Base-by-base conservation (phyloP, 2,888 invertebrate genomes). In the Ormyrus thymus region DNA sequence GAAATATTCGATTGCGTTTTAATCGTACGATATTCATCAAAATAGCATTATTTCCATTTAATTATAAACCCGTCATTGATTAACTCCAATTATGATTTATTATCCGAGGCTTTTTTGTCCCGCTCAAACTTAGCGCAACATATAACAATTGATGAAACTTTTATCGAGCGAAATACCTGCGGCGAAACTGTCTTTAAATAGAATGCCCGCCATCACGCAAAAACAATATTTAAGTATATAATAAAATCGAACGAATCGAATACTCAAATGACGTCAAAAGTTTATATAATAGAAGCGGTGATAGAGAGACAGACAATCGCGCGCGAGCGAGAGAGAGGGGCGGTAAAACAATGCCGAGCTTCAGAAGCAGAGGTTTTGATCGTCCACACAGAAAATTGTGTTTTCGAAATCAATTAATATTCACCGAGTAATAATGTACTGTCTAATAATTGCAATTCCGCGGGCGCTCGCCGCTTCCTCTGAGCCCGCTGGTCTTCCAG, bases 381-480 rank as follows among this genome's bases (percentile, higher is more conserved):
- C 89, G 86, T 83, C 88, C 86, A 84, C 82, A 87, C 87, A 87
- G 89, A 89, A 89, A 90, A 89, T 90, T 89, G 86, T 87, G 86
- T 88, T 89, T 88, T 87, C 85, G 83, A 87, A 87, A 88, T 88
- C 86, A 89, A 89, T 89, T 89, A 87, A 87, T 88, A 88, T 88
- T 85, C 85, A 85, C 82, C 85, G 86, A 86, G 85, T 88, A 86
- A 89, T 88, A 88, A 89, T 89, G 85, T 84, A 86, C 84, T 83
- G 84, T 87, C 85, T 87, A 89, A 89, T 89, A 86, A 89, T 86
- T 83, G 84, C 80, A 80, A 83, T 73, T 55, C 70, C 76, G 55
- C 58, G 51, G 56, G 70, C 53, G 9, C 55, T 56, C 15, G 58
- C 53, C 77, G 56, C 56, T 9, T 11, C 13, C 78, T 83, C 83